phyloP scores from a whole-genome alignment of 2,113 vertebrate genomes.

The Gymnobelideus leadbeateri region DNA sequence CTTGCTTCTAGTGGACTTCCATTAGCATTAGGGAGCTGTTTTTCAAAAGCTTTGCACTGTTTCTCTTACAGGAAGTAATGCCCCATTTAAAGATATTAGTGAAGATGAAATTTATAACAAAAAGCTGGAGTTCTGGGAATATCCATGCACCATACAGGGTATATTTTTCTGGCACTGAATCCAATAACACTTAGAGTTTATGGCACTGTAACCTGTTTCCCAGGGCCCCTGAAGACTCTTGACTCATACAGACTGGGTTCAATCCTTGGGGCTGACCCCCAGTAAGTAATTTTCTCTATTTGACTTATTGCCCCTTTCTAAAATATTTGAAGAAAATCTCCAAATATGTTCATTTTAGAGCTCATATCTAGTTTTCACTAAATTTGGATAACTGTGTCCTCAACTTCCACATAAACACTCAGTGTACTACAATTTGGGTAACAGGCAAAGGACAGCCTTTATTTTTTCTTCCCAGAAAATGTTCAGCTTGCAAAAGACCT shows the following conservation, averaged over 20 bases:
- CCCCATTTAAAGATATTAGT: slow-evolving; percentile 74
- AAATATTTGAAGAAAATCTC: not conserved
- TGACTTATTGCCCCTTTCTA: not conserved
- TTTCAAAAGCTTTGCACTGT: slow-evolving; percentile 70
- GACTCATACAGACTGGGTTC: not conserved
- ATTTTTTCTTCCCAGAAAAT: not conserved
- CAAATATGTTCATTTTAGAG: not conserved
- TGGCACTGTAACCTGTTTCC: not conserved
- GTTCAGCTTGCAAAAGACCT: not conserved
- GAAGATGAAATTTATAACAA: slow-evolving; percentile 59
- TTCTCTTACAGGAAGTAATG: slow-evolving; percentile 64
- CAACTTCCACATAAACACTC: not conserved
- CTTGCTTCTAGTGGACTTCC: slow-evolving; percentile 64
- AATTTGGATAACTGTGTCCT: not conserved
- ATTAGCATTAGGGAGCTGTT: slow-evolving; percentile 64
- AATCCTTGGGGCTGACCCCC: not conserved
- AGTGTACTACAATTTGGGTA: not conserved
- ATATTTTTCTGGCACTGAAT: slow-evolving; percentile 6
- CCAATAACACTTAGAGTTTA: not conserved
- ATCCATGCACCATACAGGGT: not conserved
- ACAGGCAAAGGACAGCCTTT: not conserved
- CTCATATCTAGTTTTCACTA: not conserved
- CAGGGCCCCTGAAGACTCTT: not conserved
- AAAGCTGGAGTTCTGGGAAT: slow-evolving; percentile 8
- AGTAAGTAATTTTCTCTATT: not conserved